Evolutionary conservation across 2,797 vertebrate genomes (phyloP).

Genomic region (Coreius guichenoti): DNA sequence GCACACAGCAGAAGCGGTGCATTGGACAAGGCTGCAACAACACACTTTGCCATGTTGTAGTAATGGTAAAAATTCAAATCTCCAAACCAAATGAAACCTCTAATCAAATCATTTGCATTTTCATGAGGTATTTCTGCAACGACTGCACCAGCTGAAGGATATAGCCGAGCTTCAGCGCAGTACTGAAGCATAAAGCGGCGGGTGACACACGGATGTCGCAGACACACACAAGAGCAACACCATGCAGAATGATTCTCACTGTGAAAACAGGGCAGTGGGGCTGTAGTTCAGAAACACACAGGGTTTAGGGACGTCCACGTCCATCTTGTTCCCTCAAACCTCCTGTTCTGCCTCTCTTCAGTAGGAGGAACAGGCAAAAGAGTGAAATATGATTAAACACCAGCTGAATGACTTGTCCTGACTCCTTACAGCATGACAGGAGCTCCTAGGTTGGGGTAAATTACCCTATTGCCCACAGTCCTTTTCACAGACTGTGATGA

Average conservation of each 20-base stretch:
- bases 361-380: slow-evolving; percentile 28
- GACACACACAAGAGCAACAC: slow-evolving; percentile 33
- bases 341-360: slow-evolving; percentile 14
- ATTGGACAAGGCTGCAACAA: slow-evolving; percentile 8
- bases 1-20: slow-evolving; percentile 26
- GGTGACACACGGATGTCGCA: slow-evolving; percentile 1
- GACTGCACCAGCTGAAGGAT: neutral
- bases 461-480: neutral
- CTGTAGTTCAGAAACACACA: slow-evolving; percentile 73
- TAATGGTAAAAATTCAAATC: neutral
- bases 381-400: slow-evolving; percentile 62
- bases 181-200: slow-evolving; percentile 10
- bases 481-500: neutral
- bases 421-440: neutral
- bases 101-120: neutral
- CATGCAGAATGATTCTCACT: slow-evolving; percentile 75
- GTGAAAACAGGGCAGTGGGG: slow-evolving; percentile 70
- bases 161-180: neutral
- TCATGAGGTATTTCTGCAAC: neutral
- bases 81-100: neutral
- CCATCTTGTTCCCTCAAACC: slow-evolving; percentile 65
- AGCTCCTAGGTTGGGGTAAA: neutral
- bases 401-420: neutral
- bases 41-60: neutral
- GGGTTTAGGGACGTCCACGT: slow-evolving; percentile 71